Evolutionary conservation across 2,113 vertebrate species (phyloP).

Genomic region (Lipophrys pholis): DNA sequence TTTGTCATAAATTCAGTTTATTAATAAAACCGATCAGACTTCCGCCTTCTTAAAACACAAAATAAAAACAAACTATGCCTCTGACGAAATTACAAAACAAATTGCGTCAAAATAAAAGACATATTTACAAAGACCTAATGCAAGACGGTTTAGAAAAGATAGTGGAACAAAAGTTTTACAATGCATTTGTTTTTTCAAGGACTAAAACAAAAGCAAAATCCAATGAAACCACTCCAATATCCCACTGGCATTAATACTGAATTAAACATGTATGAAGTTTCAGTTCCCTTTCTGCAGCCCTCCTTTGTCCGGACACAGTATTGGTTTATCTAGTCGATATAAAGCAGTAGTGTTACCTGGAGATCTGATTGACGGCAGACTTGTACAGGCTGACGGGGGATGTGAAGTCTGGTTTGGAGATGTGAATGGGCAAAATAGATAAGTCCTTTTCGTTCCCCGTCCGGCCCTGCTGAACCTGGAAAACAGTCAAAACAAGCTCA

Average conservation of each 20-base stretch:
- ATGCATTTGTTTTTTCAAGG: no score
- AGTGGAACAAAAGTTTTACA: no score
- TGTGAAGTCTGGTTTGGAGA: constrained; percentile 91
- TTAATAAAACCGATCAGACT: no score
- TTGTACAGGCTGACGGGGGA: constrained; percentile 92
- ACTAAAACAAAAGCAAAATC: no score
- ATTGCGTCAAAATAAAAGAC: not conserved
- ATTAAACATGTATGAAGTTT: not conserved
- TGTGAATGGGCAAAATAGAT: constrained; percentile 76
- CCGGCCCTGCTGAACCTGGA: constrained; percentile 95
- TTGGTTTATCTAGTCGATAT: not conserved
- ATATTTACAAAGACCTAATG: not conserved
- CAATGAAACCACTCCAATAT: no score
- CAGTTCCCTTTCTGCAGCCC: not conserved
- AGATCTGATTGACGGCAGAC: constrained; percentile 87
- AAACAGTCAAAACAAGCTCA: not conserved
- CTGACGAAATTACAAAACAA: no score
- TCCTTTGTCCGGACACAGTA: not conserved
- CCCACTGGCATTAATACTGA: no score
- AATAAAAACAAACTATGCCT: no score
- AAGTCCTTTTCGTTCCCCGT: constrained; percentile 86
- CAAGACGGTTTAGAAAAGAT: no score
- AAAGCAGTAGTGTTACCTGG: constrained; percentile 59
- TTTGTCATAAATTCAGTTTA: no score
- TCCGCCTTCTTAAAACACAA: no score